A percentile compares a stretch with the other conserved stretches of the same genome.
phyloP scores from a whole-genome alignment of 1,140 invertebrate species.

The Laupala kohalensis region DNA sequence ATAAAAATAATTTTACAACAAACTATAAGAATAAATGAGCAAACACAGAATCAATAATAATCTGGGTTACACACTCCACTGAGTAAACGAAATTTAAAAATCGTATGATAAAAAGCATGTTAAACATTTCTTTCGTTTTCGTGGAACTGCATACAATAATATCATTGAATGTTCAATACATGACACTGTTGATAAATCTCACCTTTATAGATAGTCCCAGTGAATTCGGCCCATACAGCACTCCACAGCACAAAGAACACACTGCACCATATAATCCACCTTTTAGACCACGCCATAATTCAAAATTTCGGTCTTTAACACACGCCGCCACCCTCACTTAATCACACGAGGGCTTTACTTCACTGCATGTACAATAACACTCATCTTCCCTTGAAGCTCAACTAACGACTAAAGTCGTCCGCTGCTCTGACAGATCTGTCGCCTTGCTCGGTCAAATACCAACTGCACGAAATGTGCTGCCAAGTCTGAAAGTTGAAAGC shows the following conservation, averaged over 20 bases:
- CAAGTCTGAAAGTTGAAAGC: no score
- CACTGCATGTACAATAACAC: background rate
- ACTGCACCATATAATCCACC: slow-evolving; percentile 11
- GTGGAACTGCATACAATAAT: no score
- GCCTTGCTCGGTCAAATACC: no score
- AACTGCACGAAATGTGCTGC: no score
- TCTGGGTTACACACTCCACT: no score
- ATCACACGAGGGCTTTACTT: background rate
- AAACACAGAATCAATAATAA: no score
- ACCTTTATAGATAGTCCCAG: slow-evolving; percentile 1
- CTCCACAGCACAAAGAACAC: slow-evolving; percentile 11
- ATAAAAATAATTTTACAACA: no score
- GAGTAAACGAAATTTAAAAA: no score
- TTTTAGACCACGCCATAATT: slow-evolving; percentile 26
- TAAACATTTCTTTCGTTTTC: no score
- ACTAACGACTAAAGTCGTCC: background rate
- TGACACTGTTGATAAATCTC: background rate
- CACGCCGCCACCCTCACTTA: background rate
- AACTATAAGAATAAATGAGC: no score
- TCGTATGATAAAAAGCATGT: no score
- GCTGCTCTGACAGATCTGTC: background rate
- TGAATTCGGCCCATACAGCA: slow-evolving; percentile 7
- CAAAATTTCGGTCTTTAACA: background rate
- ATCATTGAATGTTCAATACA: no score
- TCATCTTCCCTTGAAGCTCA: background rate